Conservation (phyloP, 2,888 invertebrate species). For the Eristalis arbustorum region DNA sequence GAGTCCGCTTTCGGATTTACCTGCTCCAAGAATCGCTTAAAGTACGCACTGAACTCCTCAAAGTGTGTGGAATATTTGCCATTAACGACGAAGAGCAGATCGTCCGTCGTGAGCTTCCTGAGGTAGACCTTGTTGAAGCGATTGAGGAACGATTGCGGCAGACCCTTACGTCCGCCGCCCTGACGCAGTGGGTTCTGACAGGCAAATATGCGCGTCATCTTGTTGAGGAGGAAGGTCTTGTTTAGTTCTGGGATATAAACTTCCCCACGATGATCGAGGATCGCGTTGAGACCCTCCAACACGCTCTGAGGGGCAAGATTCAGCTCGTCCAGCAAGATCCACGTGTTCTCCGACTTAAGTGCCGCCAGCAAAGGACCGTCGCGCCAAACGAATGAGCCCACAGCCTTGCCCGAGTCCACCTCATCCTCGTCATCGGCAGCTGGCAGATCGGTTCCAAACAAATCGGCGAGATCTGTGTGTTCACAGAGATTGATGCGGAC, state of each 20-base stretch:
- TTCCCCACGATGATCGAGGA: conserved; percentile 98
- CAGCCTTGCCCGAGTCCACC: conserved; percentile 75
- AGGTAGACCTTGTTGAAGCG: conserved; percentile 95
- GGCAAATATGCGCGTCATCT: conserved; percentile 93
- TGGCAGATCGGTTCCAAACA: conserved; percentile 98
- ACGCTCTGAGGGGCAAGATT: conserved; percentile 99
- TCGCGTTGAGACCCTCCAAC: conserved; percentile 98
- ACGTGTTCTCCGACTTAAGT: conserved; percentile 91
- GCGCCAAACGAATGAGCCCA: conserved; percentile 96
- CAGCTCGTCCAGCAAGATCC: conserved; percentile 98
- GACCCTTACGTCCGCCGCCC: conserved; percentile 96
- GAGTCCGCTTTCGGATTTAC: conserved; percentile 2
- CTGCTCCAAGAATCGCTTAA: conserved; percentile 69
- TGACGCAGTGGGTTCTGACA: conserved; percentile 98
- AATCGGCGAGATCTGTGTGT: conserved; percentile 98
- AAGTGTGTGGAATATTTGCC: conserved; percentile 76
- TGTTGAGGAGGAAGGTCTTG: conserved; percentile 89
- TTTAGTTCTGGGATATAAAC: conserved; percentile 97
- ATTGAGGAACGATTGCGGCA: conserved; percentile 98
- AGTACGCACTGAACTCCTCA: conserved; percentile 72
- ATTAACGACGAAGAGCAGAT: conserved; percentile 81
- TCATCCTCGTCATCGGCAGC: conserved; percentile 87
- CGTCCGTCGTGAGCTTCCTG: conserved; percentile 84
- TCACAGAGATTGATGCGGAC: conserved; percentile 98
- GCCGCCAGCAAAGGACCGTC: conserved; percentile 98